These are phyloP conservation scores for Platichthys flesus DNA, from an alignment of 2,113 vertebrate genomes.

Conservation along the genomic window DNA sequence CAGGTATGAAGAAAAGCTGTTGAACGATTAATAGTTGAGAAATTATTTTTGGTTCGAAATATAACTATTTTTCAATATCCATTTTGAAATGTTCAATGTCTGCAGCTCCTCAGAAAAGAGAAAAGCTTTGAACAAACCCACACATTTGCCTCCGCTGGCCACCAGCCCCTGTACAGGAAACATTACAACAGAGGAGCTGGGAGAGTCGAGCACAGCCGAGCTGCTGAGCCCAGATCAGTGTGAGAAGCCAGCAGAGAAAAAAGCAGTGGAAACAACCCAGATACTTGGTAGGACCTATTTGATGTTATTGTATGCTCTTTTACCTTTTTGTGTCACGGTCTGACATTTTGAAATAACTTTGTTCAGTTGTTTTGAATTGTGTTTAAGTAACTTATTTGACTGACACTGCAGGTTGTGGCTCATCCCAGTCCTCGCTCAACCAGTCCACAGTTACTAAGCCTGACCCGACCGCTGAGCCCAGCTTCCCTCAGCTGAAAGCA, in stretches of 20 bases:
- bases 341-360: background rate
- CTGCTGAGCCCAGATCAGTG: background rate
- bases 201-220: background rate
- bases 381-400: background rate
- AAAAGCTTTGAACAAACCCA: constrained; percentile 4
- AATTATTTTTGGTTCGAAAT: too few relatives aligned
- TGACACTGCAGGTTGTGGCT: constrained; percentile 18
- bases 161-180: background rate
- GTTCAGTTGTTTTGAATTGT: background rate
- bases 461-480: constrained; percentile 4
- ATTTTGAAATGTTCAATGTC: background rate
- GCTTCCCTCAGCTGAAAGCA: background rate
- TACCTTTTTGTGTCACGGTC: background rate
- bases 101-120: constrained; percentile 51
- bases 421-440: constrained; percentile 3
- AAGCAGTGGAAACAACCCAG: background rate
- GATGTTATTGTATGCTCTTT: background rate
- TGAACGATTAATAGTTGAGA: background rate
- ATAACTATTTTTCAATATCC: too few relatives aligned
- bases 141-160: background rate
- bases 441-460: constrained; percentile 7
- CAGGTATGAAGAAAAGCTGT: constrained; percentile 31
- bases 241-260: background rate
- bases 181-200: background rate
- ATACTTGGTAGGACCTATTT: constrained; percentile 31